Evolutionary conservation across 23 tunicate genomes (phyloP), one percentile per base, ranked within the genome.

Genomic region (Trididemnum nubilum): DNA sequence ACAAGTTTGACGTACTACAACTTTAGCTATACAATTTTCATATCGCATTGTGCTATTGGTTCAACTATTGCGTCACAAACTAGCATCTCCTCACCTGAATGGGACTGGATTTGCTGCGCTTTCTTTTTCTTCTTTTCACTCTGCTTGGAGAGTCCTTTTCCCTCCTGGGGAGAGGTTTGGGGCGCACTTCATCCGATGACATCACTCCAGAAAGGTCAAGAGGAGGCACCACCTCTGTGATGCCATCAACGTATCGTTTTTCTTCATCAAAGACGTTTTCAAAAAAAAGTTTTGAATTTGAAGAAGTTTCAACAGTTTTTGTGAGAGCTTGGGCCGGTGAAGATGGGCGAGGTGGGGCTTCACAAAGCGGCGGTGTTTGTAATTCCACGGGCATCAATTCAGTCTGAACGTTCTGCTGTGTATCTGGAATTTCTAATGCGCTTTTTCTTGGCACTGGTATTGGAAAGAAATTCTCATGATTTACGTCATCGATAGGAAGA

Each of bases 141-240:
- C 38, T 32, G 12, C 38, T 38, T 31, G 38, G 74, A 38, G 38
- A 30, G 15, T 31, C 38, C 26, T 7, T 4, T 31, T 67, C 25
- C 7, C 25, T 31, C 33, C 38, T 32, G 2, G 74, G 74, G 33
- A 33, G n/a, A 31, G 74, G 38, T 67, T 67, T 21, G 12, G 84
- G 84, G 33, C 50, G 79, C 30, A 50, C 91, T 35, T 72, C 86
- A 30, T 67, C 74, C 22, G 38, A 67, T 24, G 37, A 32, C 40
- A 76, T 73, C 21, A 87, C 81, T 38, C 83, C 91, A 9, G 85
- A 80, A 23, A 87, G 52, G 49, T 87, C 91, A 12, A 87, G 85
- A 38, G 80, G 91, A 21, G 91, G 91, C 34, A 84, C 38, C 74
- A 7, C 39, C 5, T 69, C 19, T 33, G 74, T 34, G 74, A 69